phyloP scores from a whole-genome alignment of 2,797 vertebrate genomes.

The Triplophysa bombifrons region DNA sequence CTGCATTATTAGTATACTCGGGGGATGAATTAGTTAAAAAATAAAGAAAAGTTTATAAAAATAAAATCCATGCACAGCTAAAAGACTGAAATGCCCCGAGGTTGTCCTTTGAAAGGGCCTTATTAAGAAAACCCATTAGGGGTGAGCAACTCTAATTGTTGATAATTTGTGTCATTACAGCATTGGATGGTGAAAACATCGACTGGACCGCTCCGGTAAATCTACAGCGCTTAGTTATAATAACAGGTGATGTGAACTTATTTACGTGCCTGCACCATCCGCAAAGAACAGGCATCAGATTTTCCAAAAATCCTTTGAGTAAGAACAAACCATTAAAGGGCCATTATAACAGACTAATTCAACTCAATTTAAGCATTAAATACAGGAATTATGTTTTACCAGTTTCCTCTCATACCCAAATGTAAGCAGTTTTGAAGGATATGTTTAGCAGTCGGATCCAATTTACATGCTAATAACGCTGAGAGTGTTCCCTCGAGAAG shows the following conservation, averaged over 20 bases:
- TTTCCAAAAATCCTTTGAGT: conserved; percentile 39
- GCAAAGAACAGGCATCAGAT: conserved; percentile 23
- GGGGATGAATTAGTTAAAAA: conserved; percentile 69
- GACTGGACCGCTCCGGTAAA: conserved; percentile 10
- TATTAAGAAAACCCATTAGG: conserved; percentile 45
- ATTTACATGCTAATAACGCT: conserved; percentile 61
- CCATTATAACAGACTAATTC: conserved; percentile 50
- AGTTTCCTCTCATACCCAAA: conserved; percentile 56
- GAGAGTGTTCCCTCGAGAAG: conserved; percentile 27
- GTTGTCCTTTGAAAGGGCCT: conserved; percentile 33
- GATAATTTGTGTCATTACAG: conserved; percentile 54
- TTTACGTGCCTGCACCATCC: not conserved
- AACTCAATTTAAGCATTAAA: conserved; percentile 57
- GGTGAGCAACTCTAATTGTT: conserved; percentile 44
- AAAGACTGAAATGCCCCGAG: conserved; percentile 27
- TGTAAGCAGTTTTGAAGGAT: conserved; percentile 55
- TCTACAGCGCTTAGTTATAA: conserved; percentile 32
- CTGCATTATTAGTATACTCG: conserved; percentile 72
- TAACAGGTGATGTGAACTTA: conserved; percentile 46
- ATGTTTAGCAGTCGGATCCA: conserved; percentile 57
- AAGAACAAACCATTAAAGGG: conserved; percentile 27
- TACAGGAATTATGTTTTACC: conserved; percentile 50
- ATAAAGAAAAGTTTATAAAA: conserved; percentile 57
- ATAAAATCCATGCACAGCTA: conserved; percentile 55
- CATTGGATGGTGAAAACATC: conserved; percentile 47